Base-by-base conservation (phyloP, 2,113 vertebrate genomes). In the Tychaedon coryphoeus region DNA sequence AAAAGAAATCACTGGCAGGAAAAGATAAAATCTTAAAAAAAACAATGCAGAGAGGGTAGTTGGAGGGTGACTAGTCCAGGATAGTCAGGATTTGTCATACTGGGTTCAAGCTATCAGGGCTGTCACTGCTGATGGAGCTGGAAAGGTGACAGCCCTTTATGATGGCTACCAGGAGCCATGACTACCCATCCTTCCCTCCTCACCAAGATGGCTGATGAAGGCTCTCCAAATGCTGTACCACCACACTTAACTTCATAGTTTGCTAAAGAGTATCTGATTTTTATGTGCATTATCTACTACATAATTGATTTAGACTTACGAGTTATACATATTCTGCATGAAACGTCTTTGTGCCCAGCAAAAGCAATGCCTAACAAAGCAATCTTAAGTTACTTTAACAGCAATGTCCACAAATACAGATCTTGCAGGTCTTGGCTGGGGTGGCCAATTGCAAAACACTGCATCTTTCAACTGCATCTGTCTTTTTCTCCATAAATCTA, bases 101-200 rank as follows among this genome's bases (percentile, higher is more conserved):
- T 78, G 16, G 3, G 9, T 12, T 53, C 1, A 1, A 57, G 38
- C 10, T 10, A 7, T 40, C 22, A 53, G 42, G 12, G 2, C 12
- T 82, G n/a, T 78, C n/a, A 13, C 14, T 66, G 18, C 14, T 71
- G 78, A 25, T 82, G 14, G 57, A 74, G 57, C 15, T 26, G 33
- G 28, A 86, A 70, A 70, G 17, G 11, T 58, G 51, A 15, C 42
- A 85, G 22, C 11, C 5, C 2, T 11, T 62, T 20, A 43, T 31
- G 16, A 62, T 13, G 6, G 6, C 23, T 62, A 15, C 7, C 1
- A 14, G 14, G 22, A 78, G 5, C 19, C 2, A 0, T n/a, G n/a
- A 23, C 25, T 24, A 14, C 14, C 3, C 8, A 85, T 56, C 19
- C 20, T 60, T 61, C 19, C 12, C 8, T 56, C 23, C 23, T 47